These are phyloP conservation scores for Antechinus stuartii DNA, from an alignment of 2,113 vertebrate genomes.

Conservation along the genomic window DNA sequence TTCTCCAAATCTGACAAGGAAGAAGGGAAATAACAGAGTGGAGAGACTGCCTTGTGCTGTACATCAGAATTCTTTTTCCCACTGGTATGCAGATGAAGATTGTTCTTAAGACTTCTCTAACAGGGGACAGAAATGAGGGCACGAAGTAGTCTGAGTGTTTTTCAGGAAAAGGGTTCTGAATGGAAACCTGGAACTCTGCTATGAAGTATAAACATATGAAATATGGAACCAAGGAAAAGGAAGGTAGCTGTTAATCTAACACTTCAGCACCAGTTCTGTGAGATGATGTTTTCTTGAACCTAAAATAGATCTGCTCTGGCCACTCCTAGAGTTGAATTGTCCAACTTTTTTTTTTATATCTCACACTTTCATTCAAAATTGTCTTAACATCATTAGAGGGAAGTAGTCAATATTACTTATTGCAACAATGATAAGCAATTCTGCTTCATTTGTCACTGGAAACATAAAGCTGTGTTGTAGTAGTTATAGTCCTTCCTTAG, in stretches of 20 bases:
- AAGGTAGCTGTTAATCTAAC: not conserved
- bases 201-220: not conserved
- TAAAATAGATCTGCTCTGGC: not conserved
- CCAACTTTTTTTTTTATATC: not conserved
- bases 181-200: slow-evolving; percentile 4
- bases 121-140: not conserved
- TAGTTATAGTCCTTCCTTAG: not conserved
- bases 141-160: not conserved
- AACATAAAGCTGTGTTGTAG: not conserved
- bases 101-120: not conserved
- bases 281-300: slow-evolving; percentile 3
- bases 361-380: not conserved
- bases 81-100: not conserved
- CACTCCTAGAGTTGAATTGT: not conserved
- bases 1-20: not conserved
- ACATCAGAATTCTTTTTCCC: not conserved
- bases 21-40: not conserved
- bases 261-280: not conserved
- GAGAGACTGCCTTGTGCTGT: not conserved
- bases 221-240: not conserved
- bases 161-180: not conserved
- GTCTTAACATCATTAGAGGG: not conserved
- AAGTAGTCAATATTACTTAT: not conserved
- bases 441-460: not conserved
- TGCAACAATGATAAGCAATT: not conserved